Conservation (phyloP, 2,113 vertebrate species). For the Crotophaga sulcirostris region DNA sequence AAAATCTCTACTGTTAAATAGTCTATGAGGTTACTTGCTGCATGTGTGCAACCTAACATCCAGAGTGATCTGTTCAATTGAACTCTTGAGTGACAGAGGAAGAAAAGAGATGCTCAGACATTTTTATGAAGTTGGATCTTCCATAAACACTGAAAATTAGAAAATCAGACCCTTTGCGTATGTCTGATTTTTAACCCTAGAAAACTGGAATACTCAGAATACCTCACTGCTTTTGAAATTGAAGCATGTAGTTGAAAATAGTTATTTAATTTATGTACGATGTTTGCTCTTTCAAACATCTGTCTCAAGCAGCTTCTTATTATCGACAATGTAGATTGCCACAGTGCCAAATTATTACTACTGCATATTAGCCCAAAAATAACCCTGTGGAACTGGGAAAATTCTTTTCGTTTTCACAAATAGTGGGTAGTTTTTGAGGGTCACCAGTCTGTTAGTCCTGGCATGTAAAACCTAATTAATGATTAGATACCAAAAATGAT, state of each 20-base stretch:
- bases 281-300: slow-evolving; percentile 19
- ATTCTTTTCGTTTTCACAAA: slow-evolving; percentile 44
- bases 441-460: slow-evolving; percentile 47
- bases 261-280: slow-evolving; percentile 22
- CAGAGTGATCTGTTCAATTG: slow-evolving; percentile 3
- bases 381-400: slow-evolving; percentile 29
- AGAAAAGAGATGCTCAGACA: not conserved
- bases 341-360: slow-evolving; percentile 29
- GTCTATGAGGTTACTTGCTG: not conserved
- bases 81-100: not conserved
- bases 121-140: slow-evolving; percentile 11
- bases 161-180: not conserved
- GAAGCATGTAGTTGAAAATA: slow-evolving; percentile 14
- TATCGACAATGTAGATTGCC: slow-evolving; percentile 5
- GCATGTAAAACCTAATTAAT: too few species aligned
- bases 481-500: too few species aligned
- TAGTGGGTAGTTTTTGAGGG: slow-evolving; percentile 55
- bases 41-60: not conserved
- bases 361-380: slow-evolving; percentile 18
- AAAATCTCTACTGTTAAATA: not conserved
- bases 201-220: not conserved
- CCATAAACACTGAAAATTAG: slow-evolving; percentile 24
- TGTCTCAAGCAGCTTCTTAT: slow-evolving; percentile 37
- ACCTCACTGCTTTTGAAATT: not conserved
- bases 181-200: not conserved